Percentiles rank a stretch among this genome's conserved stretches.
These are phyloP conservation scores for Furcifer pardalis DNA, from an alignment of 2,797 vertebrate species.

Conservation along the genomic window DNA sequence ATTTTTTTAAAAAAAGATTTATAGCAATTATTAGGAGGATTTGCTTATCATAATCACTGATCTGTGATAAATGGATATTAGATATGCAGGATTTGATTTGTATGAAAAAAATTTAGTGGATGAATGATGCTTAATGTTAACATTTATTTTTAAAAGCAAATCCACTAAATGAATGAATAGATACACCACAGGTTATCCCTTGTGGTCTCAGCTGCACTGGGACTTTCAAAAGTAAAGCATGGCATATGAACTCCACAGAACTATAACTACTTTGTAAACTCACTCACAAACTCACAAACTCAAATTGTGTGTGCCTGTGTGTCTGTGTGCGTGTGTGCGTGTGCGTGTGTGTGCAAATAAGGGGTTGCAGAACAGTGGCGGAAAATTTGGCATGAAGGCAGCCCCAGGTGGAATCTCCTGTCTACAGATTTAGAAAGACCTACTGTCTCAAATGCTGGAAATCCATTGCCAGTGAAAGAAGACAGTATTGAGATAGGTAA, in stretches of 20 bases:
- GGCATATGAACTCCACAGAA: not conserved
- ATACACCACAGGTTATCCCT: not conserved
- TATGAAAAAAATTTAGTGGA: not conserved
- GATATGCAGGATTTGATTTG: not conserved
- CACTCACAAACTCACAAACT: too few relatives aligned
- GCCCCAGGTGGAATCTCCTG: not conserved
- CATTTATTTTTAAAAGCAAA: not conserved
- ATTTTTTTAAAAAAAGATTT: too few relatives aligned
- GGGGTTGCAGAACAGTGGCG: too few relatives aligned
- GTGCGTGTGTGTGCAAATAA: too few relatives aligned
- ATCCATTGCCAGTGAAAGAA: not conserved
- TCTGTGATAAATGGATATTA: not conserved
- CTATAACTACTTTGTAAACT: too few relatives aligned
- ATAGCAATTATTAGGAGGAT: not conserved
- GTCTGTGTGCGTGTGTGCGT: too few relatives aligned
- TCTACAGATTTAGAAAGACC: not conserved
- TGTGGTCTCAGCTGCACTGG: not conserved
- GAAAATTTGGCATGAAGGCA: too few relatives aligned
- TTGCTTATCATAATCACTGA: not conserved
- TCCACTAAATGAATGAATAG: not conserved
- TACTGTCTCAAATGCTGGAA: not conserved
- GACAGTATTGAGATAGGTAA: not conserved
- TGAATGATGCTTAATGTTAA: not conserved
- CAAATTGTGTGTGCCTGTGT: too few relatives aligned
- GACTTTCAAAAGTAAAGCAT: not conserved